Evolutionary conservation across 2,113 vertebrate genomes (phyloP).

Genomic region (Ceyx cyanopectus): DNA sequence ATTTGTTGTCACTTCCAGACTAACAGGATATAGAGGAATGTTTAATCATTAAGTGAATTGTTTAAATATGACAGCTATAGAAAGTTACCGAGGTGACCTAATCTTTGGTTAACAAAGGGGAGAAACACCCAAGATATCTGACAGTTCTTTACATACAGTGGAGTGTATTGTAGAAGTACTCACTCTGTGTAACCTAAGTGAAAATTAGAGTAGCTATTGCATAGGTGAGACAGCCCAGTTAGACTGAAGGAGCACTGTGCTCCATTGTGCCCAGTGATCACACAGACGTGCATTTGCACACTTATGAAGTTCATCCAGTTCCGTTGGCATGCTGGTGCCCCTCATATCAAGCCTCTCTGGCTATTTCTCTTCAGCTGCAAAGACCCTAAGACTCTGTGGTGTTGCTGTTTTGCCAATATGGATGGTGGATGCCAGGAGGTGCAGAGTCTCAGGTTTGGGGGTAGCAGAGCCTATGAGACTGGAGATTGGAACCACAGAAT

Average conservation of each 20-base stretch:
- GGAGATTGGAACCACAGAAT: not conserved
- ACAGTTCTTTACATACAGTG: not conserved
- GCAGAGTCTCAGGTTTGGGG: not conserved
- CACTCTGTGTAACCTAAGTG: not conserved
- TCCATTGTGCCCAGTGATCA: not conserved
- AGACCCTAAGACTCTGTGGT: not conserved
- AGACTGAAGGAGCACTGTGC: not conserved
- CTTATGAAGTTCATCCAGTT: not conserved
- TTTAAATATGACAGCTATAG: not conserved
- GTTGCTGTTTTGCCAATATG: not conserved
- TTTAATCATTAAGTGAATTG: not conserved
- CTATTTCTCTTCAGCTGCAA: not conserved
- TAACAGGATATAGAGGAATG: not conserved
- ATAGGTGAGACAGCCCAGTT: not conserved
- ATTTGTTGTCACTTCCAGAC: not conserved
- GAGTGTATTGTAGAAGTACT: not conserved
- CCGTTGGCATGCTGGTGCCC: rapidly evolving
- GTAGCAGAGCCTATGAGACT: not conserved
- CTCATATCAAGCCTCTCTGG: not conserved
- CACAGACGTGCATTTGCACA: not conserved
- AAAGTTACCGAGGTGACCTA: not conserved
- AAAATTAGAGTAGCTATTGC: not conserved
- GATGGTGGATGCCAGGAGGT: not conserved
- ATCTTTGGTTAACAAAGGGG: not conserved
- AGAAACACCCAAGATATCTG: not conserved